Evolutionary conservation across 2,797 vertebrate genomes (phyloP).

Genomic region (Craterocephalus amniculus): DNA sequence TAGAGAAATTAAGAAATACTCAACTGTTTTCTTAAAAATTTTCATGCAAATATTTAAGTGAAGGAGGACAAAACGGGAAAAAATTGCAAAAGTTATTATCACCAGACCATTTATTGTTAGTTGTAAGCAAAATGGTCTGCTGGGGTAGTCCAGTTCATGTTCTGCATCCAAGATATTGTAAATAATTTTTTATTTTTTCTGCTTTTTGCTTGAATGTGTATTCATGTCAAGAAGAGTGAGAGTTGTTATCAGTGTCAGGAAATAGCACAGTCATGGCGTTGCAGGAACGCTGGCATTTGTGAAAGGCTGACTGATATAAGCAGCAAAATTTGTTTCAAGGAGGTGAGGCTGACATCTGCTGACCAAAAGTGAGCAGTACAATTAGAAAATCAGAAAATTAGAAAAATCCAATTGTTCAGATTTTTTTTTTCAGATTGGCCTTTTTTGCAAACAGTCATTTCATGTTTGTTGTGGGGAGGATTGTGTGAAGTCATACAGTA

Average conservation of each 20-base stretch:
- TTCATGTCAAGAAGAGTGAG: background rate
- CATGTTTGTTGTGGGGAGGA: background rate
- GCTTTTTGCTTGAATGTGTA: background rate
- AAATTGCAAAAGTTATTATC: background rate
- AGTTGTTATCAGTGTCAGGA: too few relatives aligned
- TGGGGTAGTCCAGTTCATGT: background rate
- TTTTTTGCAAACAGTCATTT: background rate
- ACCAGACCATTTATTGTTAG: background rate
- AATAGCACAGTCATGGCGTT: background rate
- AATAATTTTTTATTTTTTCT: background rate
- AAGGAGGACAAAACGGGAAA: background rate
- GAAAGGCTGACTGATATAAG: too few relatives aligned
- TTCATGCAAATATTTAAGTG: background rate
- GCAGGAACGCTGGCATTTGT: too few relatives aligned
- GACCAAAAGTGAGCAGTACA: conserved; percentile 37
- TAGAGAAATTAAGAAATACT: too few relatives aligned
- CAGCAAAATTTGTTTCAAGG: background rate
- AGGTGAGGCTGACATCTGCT: conserved; percentile 56
- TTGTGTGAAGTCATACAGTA: too few relatives aligned
- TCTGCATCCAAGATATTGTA: background rate
- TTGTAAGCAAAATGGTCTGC: background rate
- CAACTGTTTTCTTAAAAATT: too few relatives aligned
- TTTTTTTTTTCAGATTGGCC: too few relatives aligned
- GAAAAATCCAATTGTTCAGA: too few relatives aligned
- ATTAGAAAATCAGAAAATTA: too few relatives aligned